These are phyloP conservation scores for Asbolus verrucosus DNA, from an alignment of 1,140 invertebrate genomes.

Conservation along the genomic window DNA sequence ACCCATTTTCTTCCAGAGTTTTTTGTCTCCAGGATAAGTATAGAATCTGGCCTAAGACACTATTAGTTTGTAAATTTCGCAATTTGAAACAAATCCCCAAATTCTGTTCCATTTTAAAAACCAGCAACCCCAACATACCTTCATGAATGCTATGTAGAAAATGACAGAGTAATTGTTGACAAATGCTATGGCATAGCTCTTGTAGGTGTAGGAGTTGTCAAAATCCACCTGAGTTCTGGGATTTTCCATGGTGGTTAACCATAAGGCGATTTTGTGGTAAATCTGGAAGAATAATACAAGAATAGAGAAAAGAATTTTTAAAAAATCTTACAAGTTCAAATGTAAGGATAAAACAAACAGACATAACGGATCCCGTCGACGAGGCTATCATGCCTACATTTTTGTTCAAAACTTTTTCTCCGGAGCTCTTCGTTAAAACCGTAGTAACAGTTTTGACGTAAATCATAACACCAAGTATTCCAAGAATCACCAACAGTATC, in stretches of 20 bases:
- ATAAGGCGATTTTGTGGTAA: conserved; percentile 87
- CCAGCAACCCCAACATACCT: conserved; percentile 69
- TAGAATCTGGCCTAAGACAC: conserved; percentile 48
- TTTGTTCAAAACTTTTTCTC: conserved; percentile 1
- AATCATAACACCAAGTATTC: conserved; percentile 34
- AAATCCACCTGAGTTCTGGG: conserved; percentile 95
- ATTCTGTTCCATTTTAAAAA: neutral
- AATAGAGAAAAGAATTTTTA: conserved; percentile 60
- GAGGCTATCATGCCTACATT: conserved; percentile 11
- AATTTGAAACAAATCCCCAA: conserved; percentile 9
- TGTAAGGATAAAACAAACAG: conserved; percentile 22
- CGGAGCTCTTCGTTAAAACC: conserved; percentile 1
- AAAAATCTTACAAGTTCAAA: conserved; percentile 67
- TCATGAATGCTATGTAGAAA: conserved; percentile 98
- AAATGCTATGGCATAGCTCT: conserved; percentile 97
- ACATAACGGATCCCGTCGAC: conserved; percentile 7
- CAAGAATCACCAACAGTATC: conserved; percentile 26
- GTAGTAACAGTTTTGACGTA: neutral
- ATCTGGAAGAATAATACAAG: conserved; percentile 73
- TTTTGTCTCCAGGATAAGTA: conserved; percentile 49
- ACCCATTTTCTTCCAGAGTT: conserved; percentile 11
- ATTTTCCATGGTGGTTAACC: conserved; percentile 93
- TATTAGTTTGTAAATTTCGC: conserved; percentile 33
- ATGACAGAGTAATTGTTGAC: conserved; percentile 98
- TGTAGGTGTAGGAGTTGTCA: conserved; percentile 94